phyloP scores from a whole-genome alignment of 2,888 invertebrate species.

The Patella depressa region DNA sequence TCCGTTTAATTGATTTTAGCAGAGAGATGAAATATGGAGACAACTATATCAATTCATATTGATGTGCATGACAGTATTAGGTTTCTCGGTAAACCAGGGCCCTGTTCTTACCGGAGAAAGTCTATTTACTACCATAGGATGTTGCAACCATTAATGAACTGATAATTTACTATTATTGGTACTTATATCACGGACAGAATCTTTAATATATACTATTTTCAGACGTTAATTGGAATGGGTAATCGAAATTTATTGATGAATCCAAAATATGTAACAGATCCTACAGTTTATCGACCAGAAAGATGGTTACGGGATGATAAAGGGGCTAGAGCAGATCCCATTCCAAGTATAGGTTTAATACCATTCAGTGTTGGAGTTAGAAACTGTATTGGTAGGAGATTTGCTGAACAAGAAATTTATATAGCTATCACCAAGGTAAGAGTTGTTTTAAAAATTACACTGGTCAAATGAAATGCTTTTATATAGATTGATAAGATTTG shows the following conservation, averaged over 20 bases:
- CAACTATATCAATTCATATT: too few species aligned
- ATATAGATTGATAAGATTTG: too few species aligned
- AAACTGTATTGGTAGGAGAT: slow-evolving; percentile 66
- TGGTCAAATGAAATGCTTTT: too few species aligned
- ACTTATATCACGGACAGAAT: not conserved
- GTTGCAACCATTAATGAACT: too few species aligned
- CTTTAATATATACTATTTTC: not conserved
- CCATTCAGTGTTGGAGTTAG: slow-evolving; percentile 57
- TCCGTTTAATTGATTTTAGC: too few species aligned
- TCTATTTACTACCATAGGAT: too few species aligned
- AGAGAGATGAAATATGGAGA: too few species aligned
- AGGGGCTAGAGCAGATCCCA: slow-evolving; percentile 15
- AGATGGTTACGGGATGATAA: slow-evolving; percentile 46
- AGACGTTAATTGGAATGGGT: slow-evolving; percentile 36
- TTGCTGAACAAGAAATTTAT: slow-evolving; percentile 72
- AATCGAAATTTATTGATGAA: slow-evolving; percentile 31
- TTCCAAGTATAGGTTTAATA: slow-evolving; percentile 43
- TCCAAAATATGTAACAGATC: slow-evolving; percentile 36
- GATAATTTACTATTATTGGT: too few species aligned
- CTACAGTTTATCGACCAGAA: slow-evolving; percentile 47
- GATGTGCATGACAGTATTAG: too few species aligned
- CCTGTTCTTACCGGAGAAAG: too few species aligned
- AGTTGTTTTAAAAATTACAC: too few species aligned
- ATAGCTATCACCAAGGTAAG: slow-evolving; percentile 40
- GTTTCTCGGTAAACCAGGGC: too few species aligned